Base-by-base conservation (phyloP, 2,888 invertebrate genomes). In the Perizoma flavofasciatum region DNA sequence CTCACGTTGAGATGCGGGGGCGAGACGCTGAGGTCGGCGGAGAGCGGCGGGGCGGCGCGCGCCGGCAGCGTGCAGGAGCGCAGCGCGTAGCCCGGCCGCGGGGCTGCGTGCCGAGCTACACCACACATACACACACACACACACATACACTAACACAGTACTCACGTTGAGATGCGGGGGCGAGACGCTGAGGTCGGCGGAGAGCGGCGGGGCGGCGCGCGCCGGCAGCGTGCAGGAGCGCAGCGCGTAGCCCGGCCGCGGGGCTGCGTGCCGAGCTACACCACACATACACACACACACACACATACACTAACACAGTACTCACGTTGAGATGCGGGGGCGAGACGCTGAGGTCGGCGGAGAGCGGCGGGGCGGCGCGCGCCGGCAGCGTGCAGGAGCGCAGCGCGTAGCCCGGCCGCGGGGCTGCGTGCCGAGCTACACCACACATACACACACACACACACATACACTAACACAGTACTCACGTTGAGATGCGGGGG, bases 51-150 rank as follows among this genome's bases (percentile, higher is more conserved):
- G 3, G 22, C 22, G 22, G 22, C 92, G 92, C 77, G 94, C 93
- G 73, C 5, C n/a, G 96, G 96, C 89, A 96, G 94, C 77, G 96
- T 96, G 83, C 94, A 93, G 75, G 95, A 94, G 92, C 95, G 95
- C 86, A 94, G 93, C 85, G 94, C 94, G 88, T 95, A 96, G 84
- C 96, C 97, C 75, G 96, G 96, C 87, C 95, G 96, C 77, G 96
- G 95, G 79, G 95, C 95, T 93, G 93, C 91, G 82, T 92, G 89
- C 81, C 92, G 87, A 73, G 93, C 94, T 78, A 93, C 73, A 63
- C 74, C 22, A 64, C 72, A 71, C 70, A 66, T 22, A n/a, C n/a
- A n/a, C n/a, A n/a, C n/a, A 22, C 22, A 22, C 22, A 22, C 22
- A 22, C 22, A 22, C 22, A 22, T 22, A 9, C 70, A 68, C 65